Conservation (phyloP, 2,888 invertebrate genomes). For the Chrysotoxum bicinctum region DNA sequence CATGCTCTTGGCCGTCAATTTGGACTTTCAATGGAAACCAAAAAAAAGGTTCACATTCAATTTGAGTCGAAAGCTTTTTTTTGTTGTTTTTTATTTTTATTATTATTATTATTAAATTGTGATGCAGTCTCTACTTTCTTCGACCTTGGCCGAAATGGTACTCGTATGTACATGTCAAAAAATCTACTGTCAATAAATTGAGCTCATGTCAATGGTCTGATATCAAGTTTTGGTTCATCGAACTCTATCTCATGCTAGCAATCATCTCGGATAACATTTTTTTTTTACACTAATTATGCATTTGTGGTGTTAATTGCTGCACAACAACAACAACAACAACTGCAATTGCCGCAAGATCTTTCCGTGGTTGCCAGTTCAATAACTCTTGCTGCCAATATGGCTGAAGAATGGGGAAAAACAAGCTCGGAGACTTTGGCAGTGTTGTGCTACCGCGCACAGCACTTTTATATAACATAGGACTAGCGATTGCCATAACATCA, state of each 20-base stretch:
- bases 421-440: conserved; percentile 26
- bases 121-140: not conserved
- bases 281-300: conserved; percentile 57
- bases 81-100: not conserved
- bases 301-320: conserved; percentile 62
- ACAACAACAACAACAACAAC: conserved; percentile 6
- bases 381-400: conserved; percentile 65
- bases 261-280: conserved; percentile 57
- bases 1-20: conserved; percentile 70
- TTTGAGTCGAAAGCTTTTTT: conserved; percentile 30
- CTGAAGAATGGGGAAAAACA: conserved; percentile 58
- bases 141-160: conserved; percentile 53
- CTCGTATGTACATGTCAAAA: no score
- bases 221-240: conserved; percentile 50
- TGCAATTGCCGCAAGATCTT: conserved; percentile 32
- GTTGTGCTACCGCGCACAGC: conserved; percentile 31
- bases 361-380: conserved; percentile 66
- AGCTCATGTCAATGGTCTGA: conserved; percentile 22
- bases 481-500: conserved; percentile 51
- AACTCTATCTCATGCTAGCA: conserved; percentile 36
- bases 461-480: conserved; percentile 56
- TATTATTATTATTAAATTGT: not conserved
- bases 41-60: conserved; percentile 46
- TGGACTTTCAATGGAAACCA: conserved; percentile 35
- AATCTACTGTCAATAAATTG: conserved; percentile 1